Conservation (phyloP, 2,113 vertebrate genomes). For the Gracilinanus agilis region DNA sequence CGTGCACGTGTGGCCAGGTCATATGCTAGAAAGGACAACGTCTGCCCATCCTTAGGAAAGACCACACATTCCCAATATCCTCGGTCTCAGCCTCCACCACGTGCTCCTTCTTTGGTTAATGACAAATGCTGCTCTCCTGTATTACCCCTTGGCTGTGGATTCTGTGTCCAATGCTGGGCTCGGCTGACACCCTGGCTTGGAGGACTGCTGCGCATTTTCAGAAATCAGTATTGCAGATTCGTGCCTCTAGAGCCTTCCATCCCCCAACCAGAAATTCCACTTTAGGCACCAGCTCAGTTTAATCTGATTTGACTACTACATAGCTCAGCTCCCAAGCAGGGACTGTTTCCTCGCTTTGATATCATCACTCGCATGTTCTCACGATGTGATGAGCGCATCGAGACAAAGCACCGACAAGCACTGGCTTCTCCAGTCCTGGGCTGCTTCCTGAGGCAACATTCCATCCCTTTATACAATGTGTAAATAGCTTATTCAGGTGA, state of each 20-base stretch:
- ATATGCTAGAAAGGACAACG: no score
- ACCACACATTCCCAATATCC: no score
- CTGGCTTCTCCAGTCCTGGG: not conserved
- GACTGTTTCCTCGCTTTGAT: not conserved
- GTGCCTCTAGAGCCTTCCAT: not conserved
- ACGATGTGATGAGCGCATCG: not conserved
- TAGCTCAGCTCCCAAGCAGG: not conserved
- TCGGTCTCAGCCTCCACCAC: not conserved
- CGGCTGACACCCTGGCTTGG: no score
- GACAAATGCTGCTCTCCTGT: not conserved
- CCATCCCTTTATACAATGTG: not conserved
- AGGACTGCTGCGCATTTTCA: not conserved
- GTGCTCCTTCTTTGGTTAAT: not conserved
- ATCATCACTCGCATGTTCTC: not conserved
- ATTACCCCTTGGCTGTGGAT: not conserved
- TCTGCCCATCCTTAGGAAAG: not conserved
- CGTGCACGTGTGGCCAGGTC: no score
- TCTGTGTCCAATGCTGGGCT: no score
- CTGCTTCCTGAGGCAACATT: not conserved
- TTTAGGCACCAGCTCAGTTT: not conserved
- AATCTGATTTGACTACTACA: not conserved
- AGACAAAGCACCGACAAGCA: not conserved
- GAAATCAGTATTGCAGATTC: not conserved
- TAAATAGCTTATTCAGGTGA: not conserved
- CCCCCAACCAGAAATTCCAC: not conserved